Evolutionary conservation across 2,113 vertebrate genomes (phyloP).

Genomic region (Myotis lucifugus): DNA sequence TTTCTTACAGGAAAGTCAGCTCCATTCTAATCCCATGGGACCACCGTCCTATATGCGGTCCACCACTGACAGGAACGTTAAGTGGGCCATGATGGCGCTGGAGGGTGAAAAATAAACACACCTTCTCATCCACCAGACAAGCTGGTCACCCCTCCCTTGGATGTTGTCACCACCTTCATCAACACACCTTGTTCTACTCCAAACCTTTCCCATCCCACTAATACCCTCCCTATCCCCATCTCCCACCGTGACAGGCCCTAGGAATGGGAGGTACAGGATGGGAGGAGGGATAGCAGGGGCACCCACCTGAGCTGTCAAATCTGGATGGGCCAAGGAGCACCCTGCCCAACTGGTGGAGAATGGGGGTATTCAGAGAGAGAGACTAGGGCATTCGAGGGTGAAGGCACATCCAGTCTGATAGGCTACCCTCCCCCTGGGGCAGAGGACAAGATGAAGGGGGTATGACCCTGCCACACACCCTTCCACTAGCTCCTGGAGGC

Average conservation of each 20-base stretch:
- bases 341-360: conserved; percentile 66
- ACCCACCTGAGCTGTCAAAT: conserved; percentile 72
- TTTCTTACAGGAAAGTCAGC: not conserved
- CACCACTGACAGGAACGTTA: not conserved
- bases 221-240: conserved; percentile 70
- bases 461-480: conserved; percentile 75
- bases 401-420: conserved; percentile 80
- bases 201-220: conserved; percentile 79
- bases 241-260: conserved; percentile 79
- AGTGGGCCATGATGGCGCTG: conserved; percentile 41
- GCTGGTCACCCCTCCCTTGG: conserved; percentile 31
- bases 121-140: conserved; percentile 80
- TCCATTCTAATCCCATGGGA: not conserved
- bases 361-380: conserved; percentile 71
- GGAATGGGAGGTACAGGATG: conserved; percentile 72
- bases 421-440: conserved; percentile 72
- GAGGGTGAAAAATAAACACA: conserved; percentile 84
- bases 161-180: conserved; percentile 69
- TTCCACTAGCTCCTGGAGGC: conserved; percentile 75
- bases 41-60: not conserved
- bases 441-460: conserved; percentile 69
- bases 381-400: conserved; percentile 76
- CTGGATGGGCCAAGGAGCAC: conserved; percentile 69
- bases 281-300: conserved; percentile 73
- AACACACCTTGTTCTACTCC: conserved; percentile 76